A percentile compares a stretch with the other conserved stretches of the same genome.
Conservation (phyloP, 2,888 invertebrate genomes). For the Ornithoptera alexandrae region DNA sequence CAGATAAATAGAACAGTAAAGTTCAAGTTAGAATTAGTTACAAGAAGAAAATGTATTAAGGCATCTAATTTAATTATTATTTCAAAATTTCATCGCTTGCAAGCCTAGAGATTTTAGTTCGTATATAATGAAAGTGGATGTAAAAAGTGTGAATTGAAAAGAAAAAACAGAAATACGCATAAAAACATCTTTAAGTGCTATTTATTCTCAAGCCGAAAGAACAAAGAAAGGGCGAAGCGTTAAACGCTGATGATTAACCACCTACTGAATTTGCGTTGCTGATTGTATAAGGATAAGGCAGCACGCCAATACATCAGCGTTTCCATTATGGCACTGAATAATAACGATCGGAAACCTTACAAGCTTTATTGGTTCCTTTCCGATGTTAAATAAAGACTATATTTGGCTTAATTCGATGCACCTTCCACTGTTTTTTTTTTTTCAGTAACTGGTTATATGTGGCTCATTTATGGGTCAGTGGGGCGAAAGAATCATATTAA, state of each 20-base stretch:
- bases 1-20: too few species aligned
- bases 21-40: too few species aligned
- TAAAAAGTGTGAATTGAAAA: neutral
- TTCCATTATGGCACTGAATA: slow-evolving; percentile 19
- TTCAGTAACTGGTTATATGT: slow-evolving; percentile 2
- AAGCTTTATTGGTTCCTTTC: slow-evolving; percentile 19
- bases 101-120: too few species aligned
- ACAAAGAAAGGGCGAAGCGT: slow-evolving; percentile 34
- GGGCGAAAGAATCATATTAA: slow-evolving; percentile 18
- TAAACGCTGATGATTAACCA: slow-evolving; percentile 18
- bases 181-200: neutral
- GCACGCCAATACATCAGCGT: slow-evolving; percentile 10
- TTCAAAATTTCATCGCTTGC: too few species aligned
- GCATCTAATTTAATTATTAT: too few species aligned
- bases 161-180: neutral
- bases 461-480: slow-evolving; percentile 23
- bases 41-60: too few species aligned
- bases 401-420: slow-evolving; percentile 3
- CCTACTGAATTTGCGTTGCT: slow-evolving; percentile 19
- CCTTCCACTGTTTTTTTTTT: slow-evolving; percentile 4
- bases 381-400: slow-evolving; percentile 5
- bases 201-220: slow-evolving; percentile 9
- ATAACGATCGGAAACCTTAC: slow-evolving; percentile 6
- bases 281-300: slow-evolving; percentile 16
- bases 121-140: too few species aligned